phyloP scores from a whole-genome alignment of 2,797 vertebrate genomes.

The Halcyon chelicuti region DNA sequence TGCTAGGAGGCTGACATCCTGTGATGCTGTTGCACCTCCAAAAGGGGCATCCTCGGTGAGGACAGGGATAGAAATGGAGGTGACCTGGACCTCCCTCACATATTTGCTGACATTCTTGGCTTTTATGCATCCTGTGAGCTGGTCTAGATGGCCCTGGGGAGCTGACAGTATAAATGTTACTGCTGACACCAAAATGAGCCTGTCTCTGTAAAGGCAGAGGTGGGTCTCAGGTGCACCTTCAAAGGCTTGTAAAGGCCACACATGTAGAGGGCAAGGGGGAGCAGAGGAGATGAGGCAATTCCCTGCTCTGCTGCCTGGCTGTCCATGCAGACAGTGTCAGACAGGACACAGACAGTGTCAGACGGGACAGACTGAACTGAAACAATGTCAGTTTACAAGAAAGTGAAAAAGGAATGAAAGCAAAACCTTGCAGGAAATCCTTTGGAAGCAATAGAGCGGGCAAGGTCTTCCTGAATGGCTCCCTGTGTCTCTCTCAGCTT shows the following conservation, averaged over 20 bases:
- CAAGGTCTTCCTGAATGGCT: slow-evolving; percentile 74
- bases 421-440: slow-evolving; percentile 75
- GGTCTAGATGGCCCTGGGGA: background rate
- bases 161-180: background rate
- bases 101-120: background rate
- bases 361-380: background rate
- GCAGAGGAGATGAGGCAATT: background rate
- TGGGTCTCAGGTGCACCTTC: background rate
- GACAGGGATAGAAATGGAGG: background rate
- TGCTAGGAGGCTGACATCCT: background rate
- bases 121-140: background rate
- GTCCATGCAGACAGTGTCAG: background rate
- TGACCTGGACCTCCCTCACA: background rate
- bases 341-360: background rate
- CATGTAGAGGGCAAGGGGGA: background rate
- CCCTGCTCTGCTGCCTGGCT: background rate
- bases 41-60: background rate
- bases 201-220: background rate
- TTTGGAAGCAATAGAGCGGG: slow-evolving; percentile 74
- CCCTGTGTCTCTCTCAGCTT: slow-evolving; percentile 39
- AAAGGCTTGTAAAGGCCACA: background rate
- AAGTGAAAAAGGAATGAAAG: slow-evolving; percentile 23
- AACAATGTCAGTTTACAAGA: background rate
- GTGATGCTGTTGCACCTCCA: background rate
- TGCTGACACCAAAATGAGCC: background rate